These are phyloP conservation scores for Carassius gibelio DNA, from an alignment of 2,113 vertebrate species.

Conservation along the genomic window DNA sequence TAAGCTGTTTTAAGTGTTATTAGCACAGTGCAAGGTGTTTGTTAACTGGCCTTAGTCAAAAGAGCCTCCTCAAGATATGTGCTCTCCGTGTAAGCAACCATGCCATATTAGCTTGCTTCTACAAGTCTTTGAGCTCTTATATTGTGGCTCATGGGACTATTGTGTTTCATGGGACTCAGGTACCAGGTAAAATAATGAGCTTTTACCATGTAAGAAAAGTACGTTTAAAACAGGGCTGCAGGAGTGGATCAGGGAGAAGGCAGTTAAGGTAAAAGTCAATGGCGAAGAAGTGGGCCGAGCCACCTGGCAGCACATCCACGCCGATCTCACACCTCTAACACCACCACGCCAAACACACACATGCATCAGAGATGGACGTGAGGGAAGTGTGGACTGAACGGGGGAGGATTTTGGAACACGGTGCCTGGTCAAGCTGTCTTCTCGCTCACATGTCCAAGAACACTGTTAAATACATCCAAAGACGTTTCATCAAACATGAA, in stretches of 20 bases:
- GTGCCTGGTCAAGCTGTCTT: conserved; percentile 84
- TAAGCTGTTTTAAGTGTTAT: background rate
- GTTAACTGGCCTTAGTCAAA: background rate
- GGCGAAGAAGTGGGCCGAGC: conserved; percentile 55
- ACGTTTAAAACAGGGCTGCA: background rate
- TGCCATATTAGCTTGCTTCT: too few relatives aligned
- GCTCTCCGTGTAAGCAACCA: background rate
- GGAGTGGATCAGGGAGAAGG: conserved; percentile 13
- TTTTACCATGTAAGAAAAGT: background rate
- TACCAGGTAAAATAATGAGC: background rate
- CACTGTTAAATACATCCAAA: conserved; percentile 66
- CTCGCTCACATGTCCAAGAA: conserved; percentile 80
- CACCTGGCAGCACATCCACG: conserved; percentile 56
- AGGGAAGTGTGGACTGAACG: conserved; percentile 82
- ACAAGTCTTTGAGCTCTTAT: too few relatives aligned
- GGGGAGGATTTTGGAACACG: conserved; percentile 84
- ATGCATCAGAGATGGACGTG: conserved; percentile 81
- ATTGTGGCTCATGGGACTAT: too few relatives aligned
- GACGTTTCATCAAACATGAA: conserved; percentile 40
- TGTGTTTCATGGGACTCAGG: too few relatives aligned
- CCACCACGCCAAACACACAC: conserved; percentile 63
- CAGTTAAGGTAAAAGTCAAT: conserved; percentile 56
- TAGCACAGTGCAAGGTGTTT: background rate
- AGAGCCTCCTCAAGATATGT: background rate
- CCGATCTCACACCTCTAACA: conserved; percentile 60